phyloP scores from a whole-genome alignment of 1,140 invertebrate genomes.

The Ganaspis sp. region DNA sequence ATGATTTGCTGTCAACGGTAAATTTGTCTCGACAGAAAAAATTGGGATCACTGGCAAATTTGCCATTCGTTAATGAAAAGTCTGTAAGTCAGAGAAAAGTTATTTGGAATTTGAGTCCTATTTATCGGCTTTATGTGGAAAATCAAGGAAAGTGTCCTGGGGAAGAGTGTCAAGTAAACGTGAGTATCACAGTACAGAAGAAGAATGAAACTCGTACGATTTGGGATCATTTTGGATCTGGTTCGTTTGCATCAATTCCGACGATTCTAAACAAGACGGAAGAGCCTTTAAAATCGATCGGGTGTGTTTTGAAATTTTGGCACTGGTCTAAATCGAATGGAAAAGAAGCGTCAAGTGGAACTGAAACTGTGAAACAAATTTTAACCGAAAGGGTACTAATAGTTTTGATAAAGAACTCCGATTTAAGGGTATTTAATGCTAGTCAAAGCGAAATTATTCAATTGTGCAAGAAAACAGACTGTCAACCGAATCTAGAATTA shows the following conservation, averaged over 20 bases:
- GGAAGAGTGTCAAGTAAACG: slow-evolving; percentile 78
- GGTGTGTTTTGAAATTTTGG: slow-evolving; percentile 89
- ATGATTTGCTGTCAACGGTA: slow-evolving; percentile 52
- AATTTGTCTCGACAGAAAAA: slow-evolving; percentile 54
- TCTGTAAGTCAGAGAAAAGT: slow-evolving; percentile 47
- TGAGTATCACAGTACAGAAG: slow-evolving; percentile 78
- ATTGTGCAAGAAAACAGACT: slow-evolving; percentile 81
- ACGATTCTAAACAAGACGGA: neutral
- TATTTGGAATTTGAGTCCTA: slow-evolving; percentile 60
- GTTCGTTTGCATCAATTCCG: slow-evolving; percentile 75
- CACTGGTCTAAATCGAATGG: slow-evolving; percentile 78
- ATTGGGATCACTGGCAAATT: slow-evolving; percentile 35
- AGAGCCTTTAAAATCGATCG: slow-evolving; percentile 75
- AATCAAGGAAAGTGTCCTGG: slow-evolving; percentile 82
- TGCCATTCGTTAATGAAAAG: slow-evolving; percentile 36
- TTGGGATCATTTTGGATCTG: slow-evolving; percentile 78
- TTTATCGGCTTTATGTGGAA: slow-evolving; percentile 77
- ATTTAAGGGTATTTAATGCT: slow-evolving; percentile 84
- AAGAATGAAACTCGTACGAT: slow-evolving; percentile 76
- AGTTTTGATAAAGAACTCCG: slow-evolving; percentile 84
- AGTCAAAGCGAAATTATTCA: slow-evolving; percentile 85
- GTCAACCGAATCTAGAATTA: slow-evolving; percentile 84
- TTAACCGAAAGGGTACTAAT: slow-evolving; percentile 85
- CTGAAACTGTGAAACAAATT: slow-evolving; percentile 69
- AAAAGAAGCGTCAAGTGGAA: slow-evolving; percentile 55